Base-by-base conservation (phyloP, 2,797 vertebrate genomes). In the Thaleichthys pacificus region DNA sequence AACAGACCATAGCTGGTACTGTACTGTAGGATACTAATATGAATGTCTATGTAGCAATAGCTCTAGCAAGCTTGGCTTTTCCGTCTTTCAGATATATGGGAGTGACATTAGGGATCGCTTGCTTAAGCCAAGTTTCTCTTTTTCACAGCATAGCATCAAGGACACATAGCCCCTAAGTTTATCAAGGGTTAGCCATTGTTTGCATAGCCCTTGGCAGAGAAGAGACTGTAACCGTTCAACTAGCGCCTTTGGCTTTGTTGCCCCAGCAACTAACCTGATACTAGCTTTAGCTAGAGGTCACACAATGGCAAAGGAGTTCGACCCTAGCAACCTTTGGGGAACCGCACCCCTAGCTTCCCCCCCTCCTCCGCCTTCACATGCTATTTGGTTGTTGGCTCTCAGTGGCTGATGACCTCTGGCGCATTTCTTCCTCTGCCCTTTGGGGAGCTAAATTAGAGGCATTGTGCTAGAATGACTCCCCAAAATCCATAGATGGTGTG, bases 291-390 rank as follows among this genome's bases (percentile, higher is more conserved):
- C 84, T 80, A 89, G 85, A 92, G 93, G 92, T 93, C 93, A 91
- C 85, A 89, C 88, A 91, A 92, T 91, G 80, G 90, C 84, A 89
- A 88, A 85, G 83, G 17, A 17, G 85, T 87, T 92, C 85, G 90
- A 93, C 89, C 92, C 89, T 72, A 77, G 72, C 78, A 91, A 91
- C 89, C 92, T 93, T 93, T 91, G 92, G 92, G 92, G 93, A 93
- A 84, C 92, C 91, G 85, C 91, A 93, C 89, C 92, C 89, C 89
- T 88, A 35, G 85, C 87, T 12, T 35, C 19, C 38, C 38, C 38
- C 11, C 38, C 38, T 42, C 38, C 38, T 42, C 38, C 38, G 61
- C 49, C 68, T 61, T 54, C 69, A 79, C 77, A 75, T 73, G 74
- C 79, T 73, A 76, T 82, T 82, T 80, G 79, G 82, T 83, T 70